Percentiles rank a stretch among this genome's conserved stretches.
phyloP scores from a whole-genome alignment of 2,888 invertebrate genomes.

The Synergus itoensis region DNA sequence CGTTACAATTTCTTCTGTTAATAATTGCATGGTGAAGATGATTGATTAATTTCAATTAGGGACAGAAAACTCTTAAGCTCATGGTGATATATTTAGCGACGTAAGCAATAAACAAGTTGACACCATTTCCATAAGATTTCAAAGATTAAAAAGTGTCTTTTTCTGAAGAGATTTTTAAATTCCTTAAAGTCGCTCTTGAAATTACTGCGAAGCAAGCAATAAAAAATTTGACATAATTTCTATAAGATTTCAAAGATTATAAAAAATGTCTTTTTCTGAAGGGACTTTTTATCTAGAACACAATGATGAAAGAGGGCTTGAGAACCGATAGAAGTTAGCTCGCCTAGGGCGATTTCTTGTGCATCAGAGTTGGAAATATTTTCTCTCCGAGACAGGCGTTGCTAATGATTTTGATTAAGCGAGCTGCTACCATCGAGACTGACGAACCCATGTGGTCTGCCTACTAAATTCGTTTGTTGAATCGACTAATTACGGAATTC shows the following conservation, averaged over 20 bases:
- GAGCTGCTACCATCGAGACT: slow-evolving; percentile 5
- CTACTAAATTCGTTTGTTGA: slow-evolving; percentile 15
- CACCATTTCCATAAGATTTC: too few species aligned
- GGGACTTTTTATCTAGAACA: neutral
- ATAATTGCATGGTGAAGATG: neutral
- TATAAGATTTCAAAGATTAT: too few species aligned
- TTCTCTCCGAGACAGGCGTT: neutral
- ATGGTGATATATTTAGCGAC: neutral
- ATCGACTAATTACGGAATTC: slow-evolving; percentile 12
- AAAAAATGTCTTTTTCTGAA: neutral
- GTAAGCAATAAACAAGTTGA: too few species aligned
- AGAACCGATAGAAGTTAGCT: too few species aligned
- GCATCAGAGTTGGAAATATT: neutral
- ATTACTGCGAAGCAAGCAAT: too few species aligned
- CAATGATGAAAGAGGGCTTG: neutral
- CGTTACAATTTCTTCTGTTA: neutral
- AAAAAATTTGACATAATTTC: too few species aligned
- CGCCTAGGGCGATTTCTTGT: neutral
- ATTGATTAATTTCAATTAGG: neutral
- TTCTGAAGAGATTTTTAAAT: too few species aligned
- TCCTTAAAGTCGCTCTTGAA: too few species aligned
- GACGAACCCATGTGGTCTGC: neutral
- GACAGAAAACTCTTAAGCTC: neutral
- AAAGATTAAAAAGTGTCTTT: too few species aligned
- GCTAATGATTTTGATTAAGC: slow-evolving; percentile 15